A percentile compares a stretch with the other conserved stretches of the same genome.
These are phyloP conservation scores for Pararge aegeria DNA, from an alignment of 1,140 invertebrate genomes.

Conservation along the genomic window DNA sequence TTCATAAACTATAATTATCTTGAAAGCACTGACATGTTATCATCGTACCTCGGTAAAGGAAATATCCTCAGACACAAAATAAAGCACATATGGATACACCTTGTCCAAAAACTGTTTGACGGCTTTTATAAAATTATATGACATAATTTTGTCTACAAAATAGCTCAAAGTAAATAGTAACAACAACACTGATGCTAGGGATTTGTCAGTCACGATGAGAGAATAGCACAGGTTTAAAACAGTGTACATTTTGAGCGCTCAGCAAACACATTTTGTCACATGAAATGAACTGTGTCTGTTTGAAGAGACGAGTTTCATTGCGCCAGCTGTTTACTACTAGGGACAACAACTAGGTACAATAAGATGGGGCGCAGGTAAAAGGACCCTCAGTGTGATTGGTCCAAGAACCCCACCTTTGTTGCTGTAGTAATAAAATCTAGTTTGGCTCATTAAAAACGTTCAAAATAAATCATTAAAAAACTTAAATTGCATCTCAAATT, in stretches of 20 bases:
- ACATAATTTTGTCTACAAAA: conserved; percentile 24
- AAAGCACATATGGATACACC: conserved; percentile 22
- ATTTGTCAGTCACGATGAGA: conserved; percentile 22
- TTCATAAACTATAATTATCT: no score
- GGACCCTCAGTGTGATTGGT: conserved; percentile 28
- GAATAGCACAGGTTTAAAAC: conserved; percentile 23
- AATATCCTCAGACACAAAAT: conserved; percentile 26
- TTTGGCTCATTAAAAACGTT: neutral
- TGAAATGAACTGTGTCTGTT: neutral
- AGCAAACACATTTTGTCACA: conserved; percentile 4
- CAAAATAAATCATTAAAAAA: neutral
- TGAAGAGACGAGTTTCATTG: neutral
- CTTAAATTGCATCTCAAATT: neutral
- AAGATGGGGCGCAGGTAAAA: conserved; percentile 37
- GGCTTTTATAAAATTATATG: conserved; percentile 17
- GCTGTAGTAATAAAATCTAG: neutral
- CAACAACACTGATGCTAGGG: conserved; percentile 28
- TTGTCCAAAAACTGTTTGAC: conserved; percentile 23
- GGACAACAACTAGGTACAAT: conserved; percentile 12
- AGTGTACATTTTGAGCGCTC: conserved; percentile 14
- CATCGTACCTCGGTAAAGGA: conserved; percentile 21
- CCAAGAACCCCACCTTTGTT: conserved; percentile 6
- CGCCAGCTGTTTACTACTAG: conserved; percentile 19
- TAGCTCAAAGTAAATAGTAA: conserved; percentile 27
- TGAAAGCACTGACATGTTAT: no score